Evolutionary conservation across 2,113 vertebrate genomes (phyloP), one percentile per base, ranked within the genome.

Genomic region (Cairina moschata): DNA sequence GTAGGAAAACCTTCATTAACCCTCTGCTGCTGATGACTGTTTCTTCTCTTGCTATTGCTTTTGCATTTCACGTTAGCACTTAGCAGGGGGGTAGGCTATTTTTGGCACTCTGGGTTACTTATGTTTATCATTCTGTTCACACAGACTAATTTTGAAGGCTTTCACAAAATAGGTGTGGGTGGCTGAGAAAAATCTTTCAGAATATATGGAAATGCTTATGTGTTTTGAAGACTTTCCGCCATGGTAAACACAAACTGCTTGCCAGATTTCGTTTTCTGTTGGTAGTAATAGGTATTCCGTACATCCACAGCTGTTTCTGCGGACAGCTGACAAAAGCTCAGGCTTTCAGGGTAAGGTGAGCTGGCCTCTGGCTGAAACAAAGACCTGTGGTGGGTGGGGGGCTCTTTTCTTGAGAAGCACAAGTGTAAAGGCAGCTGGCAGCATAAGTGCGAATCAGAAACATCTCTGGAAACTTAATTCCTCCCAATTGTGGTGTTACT

Each of bases 271-370:
- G 29, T 81, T 97, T 95, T 96, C 60, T 96, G 69, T 74, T 59
- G 84, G 26, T 91, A 62, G 88, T 96, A 95, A 88, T 93, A 95
- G 52, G 62, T 96, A 97, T 98, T 96, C 95, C 80, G 34, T 95
- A 96, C 55, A 86, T 96, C 66, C 32, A 91, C 98, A 98, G 97
- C 97, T 98, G 98, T 97, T 97, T 92, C 69, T 97, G 92, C 73
- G 95, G 98, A 97, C 98, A 98, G 98, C 98, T 98, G 98, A 98
- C 95, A 96, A 96, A 98, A 97, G 92, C 95, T 96, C 90, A 83
- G 26, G 42, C 88, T 97, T 97, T 97, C 83, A 83, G 94, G 62
- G 97, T 98, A 98, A 98, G 97, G 97, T 98, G 97, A 97, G 95
- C 96, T 98, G 97, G 91, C 96, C 50, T 96, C 94, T 84, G 96